Percentiles rank a stretch among this genome's conserved stretches.
phyloP scores from a whole-genome alignment of 2,113 vertebrate species.

The Tupaia chinensis region DNA sequence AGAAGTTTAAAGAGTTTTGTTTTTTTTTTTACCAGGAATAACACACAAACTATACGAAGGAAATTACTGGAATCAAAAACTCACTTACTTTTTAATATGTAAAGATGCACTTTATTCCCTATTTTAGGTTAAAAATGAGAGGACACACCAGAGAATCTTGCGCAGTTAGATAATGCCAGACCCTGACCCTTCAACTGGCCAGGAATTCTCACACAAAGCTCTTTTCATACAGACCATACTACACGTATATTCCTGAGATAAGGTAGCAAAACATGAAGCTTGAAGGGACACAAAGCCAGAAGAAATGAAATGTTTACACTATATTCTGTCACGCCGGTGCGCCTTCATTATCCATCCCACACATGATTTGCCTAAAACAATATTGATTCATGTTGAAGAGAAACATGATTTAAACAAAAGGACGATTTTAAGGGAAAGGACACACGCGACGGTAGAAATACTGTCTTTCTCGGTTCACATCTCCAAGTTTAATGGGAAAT shows the following conservation, averaged over 20 bases:
- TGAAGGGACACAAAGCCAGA: slow-evolving; percentile 79
- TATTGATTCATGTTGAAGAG: slow-evolving; percentile 71
- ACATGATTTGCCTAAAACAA: slow-evolving; percentile 74
- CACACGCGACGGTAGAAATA: slow-evolving; percentile 32
- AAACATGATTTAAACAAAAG: slow-evolving; percentile 68
- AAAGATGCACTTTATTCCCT: slow-evolving; percentile 70
- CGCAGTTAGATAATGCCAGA: slow-evolving; percentile 88
- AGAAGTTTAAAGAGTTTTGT: slow-evolving; percentile 33
- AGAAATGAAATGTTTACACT: slow-evolving; percentile 78
- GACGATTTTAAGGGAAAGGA: slow-evolving; percentile 63
- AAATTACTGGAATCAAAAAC: slow-evolving; percentile 82
- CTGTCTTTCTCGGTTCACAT: background rate
- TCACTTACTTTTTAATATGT: slow-evolving; percentile 77
- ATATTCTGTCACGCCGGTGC: slow-evolving; percentile 41
- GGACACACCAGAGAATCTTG: slow-evolving; percentile 81
- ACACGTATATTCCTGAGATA: slow-evolving; percentile 84
- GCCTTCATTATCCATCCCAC: slow-evolving; percentile 59
- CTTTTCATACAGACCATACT: slow-evolving; percentile 85
- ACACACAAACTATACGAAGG: slow-evolving; percentile 72
- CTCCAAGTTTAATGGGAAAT: slow-evolving; percentile 69
- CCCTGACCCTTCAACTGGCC: slow-evolving; percentile 88
- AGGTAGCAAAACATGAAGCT: slow-evolving; percentile 79
- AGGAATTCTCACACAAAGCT: slow-evolving; percentile 92
- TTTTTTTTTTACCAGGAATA: slow-evolving; percentile 67
- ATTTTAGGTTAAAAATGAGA: slow-evolving; percentile 86